Evolutionary conservation across 2,113 vertebrate species (phyloP).

Genomic region (Gobius niger): DNA sequence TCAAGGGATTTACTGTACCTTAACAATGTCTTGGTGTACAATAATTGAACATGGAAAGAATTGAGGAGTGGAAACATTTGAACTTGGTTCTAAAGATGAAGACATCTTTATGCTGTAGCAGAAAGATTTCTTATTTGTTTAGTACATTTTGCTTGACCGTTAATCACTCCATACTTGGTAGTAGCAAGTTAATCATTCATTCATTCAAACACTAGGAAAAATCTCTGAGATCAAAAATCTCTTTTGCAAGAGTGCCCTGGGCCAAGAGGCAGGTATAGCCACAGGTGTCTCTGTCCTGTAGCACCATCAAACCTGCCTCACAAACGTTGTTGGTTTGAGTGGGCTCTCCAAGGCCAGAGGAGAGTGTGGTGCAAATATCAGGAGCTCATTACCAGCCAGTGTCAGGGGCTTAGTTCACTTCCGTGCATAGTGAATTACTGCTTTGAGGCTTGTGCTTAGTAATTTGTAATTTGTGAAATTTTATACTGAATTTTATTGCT

Average conservation of each 20-base stretch:
- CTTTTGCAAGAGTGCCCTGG: no score
- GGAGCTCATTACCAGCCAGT: slow-evolving; percentile 40
- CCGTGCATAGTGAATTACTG: slow-evolving; percentile 16
- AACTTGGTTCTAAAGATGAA: no score
- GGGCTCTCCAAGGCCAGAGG: slow-evolving; percentile 11
- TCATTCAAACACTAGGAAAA: not conserved
- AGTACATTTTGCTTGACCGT: no score
- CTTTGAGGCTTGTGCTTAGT: not conserved
- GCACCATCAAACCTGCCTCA: not conserved
- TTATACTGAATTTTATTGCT: not conserved
- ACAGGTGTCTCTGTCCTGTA: not conserved
- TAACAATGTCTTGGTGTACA: no score
- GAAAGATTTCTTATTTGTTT: no score
- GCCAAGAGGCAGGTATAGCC: not conserved
- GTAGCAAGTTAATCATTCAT: no score
- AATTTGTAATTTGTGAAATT: no score
- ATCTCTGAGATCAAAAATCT: not conserved
- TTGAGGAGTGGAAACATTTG: no score
- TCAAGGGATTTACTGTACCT: no score
- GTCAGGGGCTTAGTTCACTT: slow-evolving; percentile 34
- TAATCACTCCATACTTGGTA: no score
- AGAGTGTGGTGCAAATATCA: slow-evolving; percentile 17
- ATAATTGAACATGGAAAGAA: no score
- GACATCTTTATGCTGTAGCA: no score
- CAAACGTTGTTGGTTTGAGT: slow-evolving; percentile 2